Evolutionary conservation across 2,888 invertebrate species (phyloP).

Genomic region (Ypsolopha sequella): DNA sequence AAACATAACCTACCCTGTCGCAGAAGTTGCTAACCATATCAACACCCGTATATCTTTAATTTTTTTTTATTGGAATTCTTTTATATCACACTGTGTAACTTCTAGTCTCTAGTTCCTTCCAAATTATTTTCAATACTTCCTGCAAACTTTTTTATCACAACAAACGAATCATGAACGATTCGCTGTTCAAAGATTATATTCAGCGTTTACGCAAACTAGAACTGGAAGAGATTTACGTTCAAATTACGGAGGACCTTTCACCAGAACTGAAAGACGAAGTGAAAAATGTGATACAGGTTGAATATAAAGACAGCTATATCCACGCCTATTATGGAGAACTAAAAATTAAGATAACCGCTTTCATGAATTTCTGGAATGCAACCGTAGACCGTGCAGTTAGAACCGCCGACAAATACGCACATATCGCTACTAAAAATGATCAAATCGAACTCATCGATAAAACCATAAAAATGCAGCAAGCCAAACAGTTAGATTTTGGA

Average conservation of each 20-base stretch:
- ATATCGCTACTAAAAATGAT: constrained; percentile 18
- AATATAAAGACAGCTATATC: constrained; percentile 27
- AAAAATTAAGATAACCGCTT: constrained; percentile 29
- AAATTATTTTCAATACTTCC: too few relatives aligned
- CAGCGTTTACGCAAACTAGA: constrained; percentile 23
- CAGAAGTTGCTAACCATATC: too few relatives aligned
- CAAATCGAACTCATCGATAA: constrained; percentile 23
- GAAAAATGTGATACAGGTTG: constrained; percentile 17
- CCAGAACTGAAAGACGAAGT: constrained; percentile 27
- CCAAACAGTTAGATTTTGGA: constrained; percentile 26
- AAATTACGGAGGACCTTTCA: constrained; percentile 20
- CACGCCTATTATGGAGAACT: constrained; percentile 37
- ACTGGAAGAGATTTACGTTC: constrained; percentile 22
- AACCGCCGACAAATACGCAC: constrained; percentile 20
- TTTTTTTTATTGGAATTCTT: too few relatives aligned
- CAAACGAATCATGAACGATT: background rate
- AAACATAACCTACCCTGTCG: too few relatives aligned
- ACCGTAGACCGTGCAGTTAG: constrained; percentile 27
- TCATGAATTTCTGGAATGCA: constrained; percentile 25
- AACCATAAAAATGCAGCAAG: constrained; percentile 23
- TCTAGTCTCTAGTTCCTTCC: too few relatives aligned
- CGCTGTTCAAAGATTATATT: constrained; percentile 34
- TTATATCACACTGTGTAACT: too few relatives aligned
- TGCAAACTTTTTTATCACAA: background rate
- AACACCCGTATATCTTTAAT: too few relatives aligned